phyloP scores from a whole-genome alignment of 2,888 invertebrate genomes.

The Meganola albula region DNA sequence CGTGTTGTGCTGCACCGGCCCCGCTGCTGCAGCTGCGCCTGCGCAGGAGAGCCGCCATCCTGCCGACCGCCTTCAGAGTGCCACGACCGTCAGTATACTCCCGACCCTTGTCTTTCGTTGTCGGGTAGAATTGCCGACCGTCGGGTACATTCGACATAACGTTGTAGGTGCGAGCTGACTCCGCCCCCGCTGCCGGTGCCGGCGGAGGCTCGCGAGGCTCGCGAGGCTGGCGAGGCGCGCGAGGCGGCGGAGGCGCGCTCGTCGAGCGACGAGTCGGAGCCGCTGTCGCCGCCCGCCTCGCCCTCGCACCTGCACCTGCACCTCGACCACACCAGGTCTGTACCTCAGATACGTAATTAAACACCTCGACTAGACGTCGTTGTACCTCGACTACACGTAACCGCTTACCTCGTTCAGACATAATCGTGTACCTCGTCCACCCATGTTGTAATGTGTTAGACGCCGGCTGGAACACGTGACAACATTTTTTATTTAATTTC shows the following conservation, averaged over 20 bases:
- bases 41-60: conserved; percentile 37
- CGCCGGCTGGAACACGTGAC: too few species aligned
- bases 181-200: conserved; percentile 8
- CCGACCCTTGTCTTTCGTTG: conserved; percentile 6
- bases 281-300: conserved; percentile 65
- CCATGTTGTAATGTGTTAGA: too few species aligned
- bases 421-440: too few species aligned
- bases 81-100: too few species aligned
- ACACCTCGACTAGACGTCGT: too few species aligned
- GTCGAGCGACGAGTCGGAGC: conserved; percentile 58
- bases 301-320: conserved; percentile 46
- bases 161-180: conserved; percentile 1
- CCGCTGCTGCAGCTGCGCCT: conserved; percentile 37
- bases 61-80: conserved; percentile 29
- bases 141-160: conserved; percentile 13
- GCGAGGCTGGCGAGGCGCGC: conserved; percentile 12
- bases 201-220: conserved; percentile 10
- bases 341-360: too few species aligned
- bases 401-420: too few species aligned
- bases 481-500: too few species aligned
- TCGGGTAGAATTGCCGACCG: conserved; percentile 10
- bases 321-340: conserved; percentile 46
- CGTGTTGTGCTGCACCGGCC: conserved; percentile 24
- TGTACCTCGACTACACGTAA: too few species aligned
- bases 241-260: conserved; percentile 18